phyloP scores from a whole-genome alignment of 2,113 vertebrate species.

The Lepus timidus region DNA sequence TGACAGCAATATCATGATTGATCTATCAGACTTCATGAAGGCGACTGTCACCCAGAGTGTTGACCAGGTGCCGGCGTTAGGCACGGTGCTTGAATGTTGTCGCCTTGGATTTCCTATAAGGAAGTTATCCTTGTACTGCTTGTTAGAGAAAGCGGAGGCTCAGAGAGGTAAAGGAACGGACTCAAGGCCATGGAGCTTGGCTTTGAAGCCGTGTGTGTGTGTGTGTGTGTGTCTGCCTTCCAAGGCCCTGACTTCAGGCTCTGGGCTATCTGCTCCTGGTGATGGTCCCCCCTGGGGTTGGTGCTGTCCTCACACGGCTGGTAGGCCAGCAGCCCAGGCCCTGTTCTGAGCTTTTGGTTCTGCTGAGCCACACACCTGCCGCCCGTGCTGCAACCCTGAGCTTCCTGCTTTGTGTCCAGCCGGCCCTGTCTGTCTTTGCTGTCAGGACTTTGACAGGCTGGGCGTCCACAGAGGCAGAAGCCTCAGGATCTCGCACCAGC shows the following conservation, averaged over 20 bases:
- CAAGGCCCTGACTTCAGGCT: neutral
- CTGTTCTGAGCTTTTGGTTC: neutral
- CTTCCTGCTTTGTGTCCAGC: neutral
- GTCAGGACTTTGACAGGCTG: neutral
- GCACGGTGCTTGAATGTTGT: neutral
- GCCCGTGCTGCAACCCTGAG: neutral
- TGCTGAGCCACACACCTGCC: neutral
- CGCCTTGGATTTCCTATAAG: neutral
- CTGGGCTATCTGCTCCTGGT: neutral
- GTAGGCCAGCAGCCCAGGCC: neutral
- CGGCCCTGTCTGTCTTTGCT: neutral
- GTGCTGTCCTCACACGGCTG: neutral
- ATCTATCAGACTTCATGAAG: neutral
- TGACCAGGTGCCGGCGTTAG: neutral
- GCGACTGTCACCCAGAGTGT: neutral
- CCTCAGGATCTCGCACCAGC: neutral
- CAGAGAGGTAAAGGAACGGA: neutral
- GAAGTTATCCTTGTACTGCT: neutral
- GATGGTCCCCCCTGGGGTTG: neutral
- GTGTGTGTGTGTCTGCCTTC: neutral
- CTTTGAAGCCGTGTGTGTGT: neutral
- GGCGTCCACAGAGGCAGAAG: neutral
- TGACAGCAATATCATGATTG: neutral
- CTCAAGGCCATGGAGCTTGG: neutral
- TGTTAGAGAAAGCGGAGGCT: constrained; percentile 32